Evolutionary conservation across 2,888 invertebrate genomes (phyloP).

Genomic region (Diadromus collaris): DNA sequence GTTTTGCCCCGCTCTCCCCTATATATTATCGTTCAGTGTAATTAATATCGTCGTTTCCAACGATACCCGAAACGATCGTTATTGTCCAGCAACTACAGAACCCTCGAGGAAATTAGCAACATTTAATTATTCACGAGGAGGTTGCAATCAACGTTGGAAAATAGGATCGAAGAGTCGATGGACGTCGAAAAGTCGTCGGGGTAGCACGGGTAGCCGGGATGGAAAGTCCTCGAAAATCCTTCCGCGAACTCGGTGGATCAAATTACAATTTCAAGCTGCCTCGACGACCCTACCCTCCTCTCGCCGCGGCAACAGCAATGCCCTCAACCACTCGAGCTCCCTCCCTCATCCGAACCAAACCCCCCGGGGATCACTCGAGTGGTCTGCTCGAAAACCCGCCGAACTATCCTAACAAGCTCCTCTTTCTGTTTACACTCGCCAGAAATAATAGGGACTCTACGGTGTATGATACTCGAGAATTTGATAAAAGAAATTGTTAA

Average conservation of each 20-base stretch:
- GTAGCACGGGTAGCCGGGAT: neutral
- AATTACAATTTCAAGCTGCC: conserved; percentile 41
- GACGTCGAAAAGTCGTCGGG: neutral
- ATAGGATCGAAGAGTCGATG: neutral
- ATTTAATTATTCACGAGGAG: neutral
- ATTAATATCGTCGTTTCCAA: too few species aligned
- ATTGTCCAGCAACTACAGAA: neutral
- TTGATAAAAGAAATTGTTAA: neutral
- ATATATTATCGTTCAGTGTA: too few species aligned
- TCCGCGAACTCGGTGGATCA: conserved; percentile 34
- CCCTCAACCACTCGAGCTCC: neutral
- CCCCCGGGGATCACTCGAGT: conserved; percentile 20
- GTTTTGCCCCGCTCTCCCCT: too few species aligned
- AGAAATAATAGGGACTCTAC: neutral
- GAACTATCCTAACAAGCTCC: conserved; percentile 4
- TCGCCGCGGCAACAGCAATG: neutral
- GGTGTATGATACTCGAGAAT: neutral
- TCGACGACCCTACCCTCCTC: conserved; percentile 9
- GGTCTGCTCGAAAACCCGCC: neutral
- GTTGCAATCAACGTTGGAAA: conserved; percentile 10
- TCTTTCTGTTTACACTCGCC: conserved; percentile 13
- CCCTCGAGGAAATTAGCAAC: neutral
- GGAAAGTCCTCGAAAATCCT: conserved; percentile 43
- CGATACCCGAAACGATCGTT: neutral
- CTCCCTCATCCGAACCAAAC: neutral